A percentile compares a stretch with the other conserved stretches of the same genome.
These are phyloP conservation scores for Leptarthrus brevirostris DNA, from an alignment of 2,888 invertebrate genomes.

Conservation along the genomic window DNA sequence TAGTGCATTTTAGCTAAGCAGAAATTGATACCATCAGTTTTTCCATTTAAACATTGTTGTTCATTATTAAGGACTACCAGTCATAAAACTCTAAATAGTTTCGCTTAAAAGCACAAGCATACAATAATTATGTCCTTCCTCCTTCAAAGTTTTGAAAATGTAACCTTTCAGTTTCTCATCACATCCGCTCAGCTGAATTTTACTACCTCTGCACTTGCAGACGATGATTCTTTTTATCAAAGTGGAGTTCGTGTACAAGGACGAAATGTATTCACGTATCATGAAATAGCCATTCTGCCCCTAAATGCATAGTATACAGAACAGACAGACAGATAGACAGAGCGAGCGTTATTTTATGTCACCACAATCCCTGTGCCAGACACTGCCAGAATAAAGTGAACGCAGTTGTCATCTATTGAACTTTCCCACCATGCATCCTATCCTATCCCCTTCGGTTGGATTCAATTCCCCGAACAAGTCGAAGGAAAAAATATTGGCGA, in stretches of 20 bases:
- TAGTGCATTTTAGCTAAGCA: no score
- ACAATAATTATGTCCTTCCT: no score
- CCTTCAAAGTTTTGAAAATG: no score
- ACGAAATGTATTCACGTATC: background rate
- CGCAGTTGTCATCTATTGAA: conserved; percentile 32
- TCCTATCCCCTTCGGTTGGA: background rate
- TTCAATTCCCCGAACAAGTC: conserved; percentile 21
- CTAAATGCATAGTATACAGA: no score
- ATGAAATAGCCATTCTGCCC: background rate
- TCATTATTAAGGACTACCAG: no score
- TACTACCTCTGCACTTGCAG: background rate
- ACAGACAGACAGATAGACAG: background rate
- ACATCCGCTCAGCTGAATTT: background rate
- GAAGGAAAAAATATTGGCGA: background rate
- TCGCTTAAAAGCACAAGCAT: no score
- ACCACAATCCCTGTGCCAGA: conserved; percentile 10
- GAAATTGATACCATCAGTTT: no score
- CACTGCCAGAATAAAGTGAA: conserved; percentile 14
- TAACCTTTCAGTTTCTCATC: no score
- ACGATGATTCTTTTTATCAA: background rate
- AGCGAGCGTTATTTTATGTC: conserved; percentile 11
- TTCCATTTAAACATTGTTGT: no score
- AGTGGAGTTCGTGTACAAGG: background rate
- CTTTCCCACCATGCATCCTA: background rate
- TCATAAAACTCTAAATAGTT: no score